Percentiles rank a stretch among this genome's conserved stretches.
Conservation (phyloP, 23 tunicate genomes). For the Oikopleura albicans region DNA sequence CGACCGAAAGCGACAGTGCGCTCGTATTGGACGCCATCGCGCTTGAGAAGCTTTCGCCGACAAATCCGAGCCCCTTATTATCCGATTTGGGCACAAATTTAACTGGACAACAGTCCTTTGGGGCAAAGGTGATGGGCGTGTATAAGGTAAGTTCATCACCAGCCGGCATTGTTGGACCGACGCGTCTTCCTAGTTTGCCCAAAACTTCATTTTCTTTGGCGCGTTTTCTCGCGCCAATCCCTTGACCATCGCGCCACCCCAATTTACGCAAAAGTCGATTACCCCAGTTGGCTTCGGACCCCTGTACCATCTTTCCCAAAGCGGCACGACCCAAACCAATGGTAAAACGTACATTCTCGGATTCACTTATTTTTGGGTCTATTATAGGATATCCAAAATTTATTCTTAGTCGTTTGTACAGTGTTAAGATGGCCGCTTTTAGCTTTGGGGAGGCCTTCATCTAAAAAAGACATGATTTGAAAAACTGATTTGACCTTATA, state of each 20-base stretch:
- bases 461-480: no score
- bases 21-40: neutral
- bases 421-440: neutral
- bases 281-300: conserved; percentile 33
- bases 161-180: neutral
- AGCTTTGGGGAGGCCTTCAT: neutral
- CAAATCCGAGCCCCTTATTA: neutral
- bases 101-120: neutral
- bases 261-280: conserved; percentile 34
- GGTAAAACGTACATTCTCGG: neutral
- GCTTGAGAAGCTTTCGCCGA: neutral
- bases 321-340: neutral
- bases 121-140: neutral
- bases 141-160: neutral
- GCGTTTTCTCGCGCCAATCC: conserved; percentile 33
- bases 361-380: no score
- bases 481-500: no score
- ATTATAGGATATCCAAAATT: no score
- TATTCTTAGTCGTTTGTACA: no score
- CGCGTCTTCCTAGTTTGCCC: neutral
- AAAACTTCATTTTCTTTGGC: neutral
- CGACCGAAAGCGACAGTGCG: neutral
- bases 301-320: neutral
- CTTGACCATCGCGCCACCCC: conserved; percentile 90
- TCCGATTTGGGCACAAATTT: neutral